These are phyloP conservation scores for Dendronephthya gigantea DNA, from an alignment of 64 coral and sea anemone genomes.

Conservation along the genomic window DNA sequence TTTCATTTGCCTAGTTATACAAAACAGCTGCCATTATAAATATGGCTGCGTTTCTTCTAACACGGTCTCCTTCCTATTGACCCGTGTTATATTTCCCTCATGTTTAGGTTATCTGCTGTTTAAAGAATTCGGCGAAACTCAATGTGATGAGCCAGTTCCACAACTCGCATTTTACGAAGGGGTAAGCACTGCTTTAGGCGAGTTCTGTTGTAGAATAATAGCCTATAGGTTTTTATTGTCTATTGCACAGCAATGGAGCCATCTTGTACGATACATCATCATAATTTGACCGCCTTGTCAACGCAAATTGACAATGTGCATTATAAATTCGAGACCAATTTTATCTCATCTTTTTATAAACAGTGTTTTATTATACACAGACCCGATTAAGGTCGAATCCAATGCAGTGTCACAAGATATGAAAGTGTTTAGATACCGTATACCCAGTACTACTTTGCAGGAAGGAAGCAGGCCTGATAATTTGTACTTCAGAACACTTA, in stretches of 20 bases:
- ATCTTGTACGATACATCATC: not conserved
- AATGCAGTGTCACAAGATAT: too few species aligned
- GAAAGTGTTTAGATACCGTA: too few species aligned
- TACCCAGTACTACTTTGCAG: not conserved
- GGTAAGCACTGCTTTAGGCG: constrained; percentile 49
- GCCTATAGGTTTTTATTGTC: not conserved
- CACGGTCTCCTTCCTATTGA: not conserved
- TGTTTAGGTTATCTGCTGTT: constrained; percentile 87
- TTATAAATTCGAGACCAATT: not conserved
- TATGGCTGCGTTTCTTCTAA: not conserved
- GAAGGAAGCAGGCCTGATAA: not conserved
- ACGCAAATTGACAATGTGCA: not conserved
- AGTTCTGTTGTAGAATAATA: constrained; percentile 5
- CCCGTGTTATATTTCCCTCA: constrained; percentile 15
- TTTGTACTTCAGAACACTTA: not conserved
- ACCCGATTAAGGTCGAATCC: too few species aligned
- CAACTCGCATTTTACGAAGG: constrained; percentile 96
- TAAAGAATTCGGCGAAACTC: constrained; percentile 91
- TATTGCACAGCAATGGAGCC: constrained; percentile 7
- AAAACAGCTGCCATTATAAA: too few species aligned
- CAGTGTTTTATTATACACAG: too few species aligned
- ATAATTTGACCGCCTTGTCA: not conserved
- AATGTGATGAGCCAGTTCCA: constrained; percentile 93
- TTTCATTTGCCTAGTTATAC: too few species aligned
- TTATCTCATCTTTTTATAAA: too few species aligned